Evolutionary conservation across 2,797 vertebrate species (phyloP).

Genomic region (Acestrorhynchus altus): DNA sequence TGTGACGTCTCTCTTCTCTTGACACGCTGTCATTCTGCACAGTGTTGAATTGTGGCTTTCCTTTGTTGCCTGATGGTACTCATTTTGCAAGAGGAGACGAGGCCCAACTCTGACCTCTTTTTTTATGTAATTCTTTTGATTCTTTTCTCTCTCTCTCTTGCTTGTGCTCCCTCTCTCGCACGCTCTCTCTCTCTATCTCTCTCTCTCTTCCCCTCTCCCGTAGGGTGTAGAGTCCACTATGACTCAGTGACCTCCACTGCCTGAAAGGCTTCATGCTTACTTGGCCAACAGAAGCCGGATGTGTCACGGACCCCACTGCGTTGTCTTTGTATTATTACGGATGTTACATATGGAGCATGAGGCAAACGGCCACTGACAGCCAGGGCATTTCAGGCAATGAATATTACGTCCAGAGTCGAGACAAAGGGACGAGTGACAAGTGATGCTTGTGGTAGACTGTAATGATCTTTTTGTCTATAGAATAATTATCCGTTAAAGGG

Average conservation of each 20-base stretch:
- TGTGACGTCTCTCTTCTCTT: not conserved
- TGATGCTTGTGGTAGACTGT: not conserved
- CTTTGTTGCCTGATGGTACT: not conserved
- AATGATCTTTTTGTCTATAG: not conserved
- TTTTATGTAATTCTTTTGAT: conserved; percentile 10
- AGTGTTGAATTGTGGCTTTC: not conserved
- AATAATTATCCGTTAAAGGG: not conserved
- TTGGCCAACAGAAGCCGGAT: conserved; percentile 77
- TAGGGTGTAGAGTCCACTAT: conserved; percentile 62
- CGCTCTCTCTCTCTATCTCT: not conserved
- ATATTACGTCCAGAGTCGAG: conserved; percentile 50
- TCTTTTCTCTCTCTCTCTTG: not conserved
- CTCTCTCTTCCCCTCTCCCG: conserved; percentile 41
- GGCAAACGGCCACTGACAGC: conserved; percentile 59
- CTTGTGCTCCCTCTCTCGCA: not conserved
- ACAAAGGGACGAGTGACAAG: conserved; percentile 42
- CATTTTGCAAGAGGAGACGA: not conserved
- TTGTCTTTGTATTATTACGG: conserved; percentile 69
- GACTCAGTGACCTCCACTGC: conserved; percentile 74
- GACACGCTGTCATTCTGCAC: not conserved
- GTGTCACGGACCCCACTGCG: conserved; percentile 73
- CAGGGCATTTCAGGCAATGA: conserved; percentile 62
- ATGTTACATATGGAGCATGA: conserved; percentile 67
- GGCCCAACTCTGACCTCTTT: not conserved
- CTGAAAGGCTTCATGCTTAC: conserved; percentile 70